Conservation (phyloP, 2,888 invertebrate genomes). For the Calameuta idolon region DNA sequence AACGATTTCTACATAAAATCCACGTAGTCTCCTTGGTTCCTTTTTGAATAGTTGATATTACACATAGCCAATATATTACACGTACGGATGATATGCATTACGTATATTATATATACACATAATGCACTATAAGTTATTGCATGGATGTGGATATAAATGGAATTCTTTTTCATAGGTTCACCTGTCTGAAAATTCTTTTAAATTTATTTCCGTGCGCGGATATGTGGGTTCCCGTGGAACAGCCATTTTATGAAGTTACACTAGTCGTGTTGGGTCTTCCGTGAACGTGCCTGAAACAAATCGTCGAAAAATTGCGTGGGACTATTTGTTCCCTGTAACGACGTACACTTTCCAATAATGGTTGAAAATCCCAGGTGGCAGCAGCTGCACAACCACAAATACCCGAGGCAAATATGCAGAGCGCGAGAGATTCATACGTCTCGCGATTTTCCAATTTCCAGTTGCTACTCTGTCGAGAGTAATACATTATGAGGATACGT, state of each 20-base stretch:
- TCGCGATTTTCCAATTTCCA: background rate
- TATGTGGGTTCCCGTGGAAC: background rate
- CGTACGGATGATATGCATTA: background rate
- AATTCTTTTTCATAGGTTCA: background rate
- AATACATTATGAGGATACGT: background rate
- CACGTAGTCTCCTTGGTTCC: background rate
- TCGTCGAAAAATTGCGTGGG: background rate
- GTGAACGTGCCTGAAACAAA: background rate
- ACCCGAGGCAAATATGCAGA: background rate
- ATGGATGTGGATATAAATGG: background rate
- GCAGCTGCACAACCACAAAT: background rate
- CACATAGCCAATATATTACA: background rate
- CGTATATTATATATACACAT: background rate
- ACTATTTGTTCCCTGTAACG: background rate
- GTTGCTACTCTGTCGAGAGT: background rate
- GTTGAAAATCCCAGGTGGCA: background rate
- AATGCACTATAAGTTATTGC: background rate
- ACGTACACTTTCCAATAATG: background rate
- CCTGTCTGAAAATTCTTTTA: background rate
- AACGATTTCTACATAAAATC: background rate
- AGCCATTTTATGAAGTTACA: background rate
- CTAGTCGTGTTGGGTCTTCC: background rate
- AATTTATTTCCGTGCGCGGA: background rate
- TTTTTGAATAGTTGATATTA: background rate
- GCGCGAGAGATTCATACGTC: background rate